A percentile compares a stretch with the other conserved stretches of the same genome.
These are phyloP conservation scores for Psilopogon haemacephalus DNA, from an alignment of 2,113 vertebrate species.

Conservation along the genomic window DNA sequence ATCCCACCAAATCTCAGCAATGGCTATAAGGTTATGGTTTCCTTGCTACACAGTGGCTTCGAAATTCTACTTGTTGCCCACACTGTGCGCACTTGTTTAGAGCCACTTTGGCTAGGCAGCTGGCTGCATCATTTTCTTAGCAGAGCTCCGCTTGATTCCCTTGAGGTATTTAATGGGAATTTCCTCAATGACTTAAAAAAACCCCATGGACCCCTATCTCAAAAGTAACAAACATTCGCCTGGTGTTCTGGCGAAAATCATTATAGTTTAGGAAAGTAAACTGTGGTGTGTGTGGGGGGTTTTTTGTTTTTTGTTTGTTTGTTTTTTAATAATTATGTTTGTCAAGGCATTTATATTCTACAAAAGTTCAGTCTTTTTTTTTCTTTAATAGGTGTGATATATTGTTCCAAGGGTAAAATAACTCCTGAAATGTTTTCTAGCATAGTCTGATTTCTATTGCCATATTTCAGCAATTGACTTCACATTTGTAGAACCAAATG, in stretches of 20 bases:
- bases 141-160: no score
- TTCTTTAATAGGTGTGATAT: background rate
- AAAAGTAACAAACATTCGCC: background rate
- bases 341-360: background rate
- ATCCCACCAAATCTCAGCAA: no score
- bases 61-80: no score
- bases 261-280: background rate
- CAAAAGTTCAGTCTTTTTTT: background rate
- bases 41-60: no score
- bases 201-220: background rate
- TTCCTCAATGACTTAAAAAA: no score
- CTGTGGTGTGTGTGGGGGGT: no score
- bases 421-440: background rate
- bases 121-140: no score
- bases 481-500: background rate
- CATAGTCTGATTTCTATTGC: background rate
- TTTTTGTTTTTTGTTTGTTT: no score
- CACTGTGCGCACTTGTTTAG: no score
- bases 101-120: no score
- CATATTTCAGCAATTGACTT: background rate
- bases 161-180: no score
- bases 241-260: background rate
- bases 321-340: background rate
- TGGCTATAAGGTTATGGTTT: no score
- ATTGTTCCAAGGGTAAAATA: background rate